Base-by-base conservation (phyloP, 2,113 vertebrate species). In the Apteryx owenii region DNA sequence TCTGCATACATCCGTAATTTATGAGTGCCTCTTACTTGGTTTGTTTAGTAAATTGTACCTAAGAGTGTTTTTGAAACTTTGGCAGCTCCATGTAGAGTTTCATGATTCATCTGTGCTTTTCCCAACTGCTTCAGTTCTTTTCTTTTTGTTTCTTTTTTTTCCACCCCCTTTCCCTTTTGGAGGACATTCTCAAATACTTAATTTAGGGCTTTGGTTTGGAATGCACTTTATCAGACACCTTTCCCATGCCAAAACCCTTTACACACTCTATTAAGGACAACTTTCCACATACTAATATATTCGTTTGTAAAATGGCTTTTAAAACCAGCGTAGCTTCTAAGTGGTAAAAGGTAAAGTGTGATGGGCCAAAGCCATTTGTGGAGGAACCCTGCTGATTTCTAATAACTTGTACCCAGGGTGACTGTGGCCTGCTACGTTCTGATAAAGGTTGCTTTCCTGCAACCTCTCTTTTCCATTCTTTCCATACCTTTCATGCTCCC, bases 151-250 rank as follows among this genome's bases (percentile, higher is more conserved):
- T 76, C 70, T 85, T 87, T 28, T 54, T 92, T 33, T 31, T 81
- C 82, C 50, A 80, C 19, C 36, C 29, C 6, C 58, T 77, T 88
- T 82, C 50, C 78, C 78, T 81, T 50, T 89, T 98, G 97, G 96
- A 98, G 96, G 96, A 96, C 4, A 9, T 97, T 97, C 95, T 97
- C 91, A 96, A 97, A 97, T 97, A 96, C 93, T 98, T 97, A 96
- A 96, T 97, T 98, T 95, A 93, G 79, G 92, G 86, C 81, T 96
- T 88, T 93, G 44, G 80, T 96, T 98, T 97, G 96, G 88, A 97
- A 96, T 97, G 95, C 80, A 91, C 93, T 98, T 97, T 98, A 95
- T 97, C 98, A 94, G 95, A 96, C 97, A 95, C 94, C 85, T 98
- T 97, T 97, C 95, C 73, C 53, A 36, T 98, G 98, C 98, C 98